Evolutionary conservation across 2,888 invertebrate genomes (phyloP).

Genomic region (Parnassius smintheus): DNA sequence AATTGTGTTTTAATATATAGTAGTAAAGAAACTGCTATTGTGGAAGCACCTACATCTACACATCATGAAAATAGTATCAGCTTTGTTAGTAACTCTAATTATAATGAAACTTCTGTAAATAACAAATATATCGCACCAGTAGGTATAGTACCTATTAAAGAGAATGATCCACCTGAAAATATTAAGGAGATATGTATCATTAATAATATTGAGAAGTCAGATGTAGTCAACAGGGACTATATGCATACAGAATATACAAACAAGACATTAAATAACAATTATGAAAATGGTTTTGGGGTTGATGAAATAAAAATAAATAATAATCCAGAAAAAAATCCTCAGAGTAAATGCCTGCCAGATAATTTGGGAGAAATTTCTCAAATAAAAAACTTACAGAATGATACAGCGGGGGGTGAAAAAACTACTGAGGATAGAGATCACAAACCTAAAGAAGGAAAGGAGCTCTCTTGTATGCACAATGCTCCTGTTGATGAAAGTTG

Average conservation of each 20-base stretch:
- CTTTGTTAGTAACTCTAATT: neutral
- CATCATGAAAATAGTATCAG: conserved; percentile 1
- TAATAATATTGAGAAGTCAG: too few species aligned
- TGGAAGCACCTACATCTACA: neutral
- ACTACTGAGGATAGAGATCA: neutral
- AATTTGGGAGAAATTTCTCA: neutral
- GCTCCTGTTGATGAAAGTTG: neutral
- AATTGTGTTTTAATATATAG: neutral
- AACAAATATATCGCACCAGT: neutral
- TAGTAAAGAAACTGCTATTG: neutral
- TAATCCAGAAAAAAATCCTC: conserved; percentile 1
- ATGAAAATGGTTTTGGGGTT: too few species aligned
- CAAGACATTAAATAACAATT: neutral
- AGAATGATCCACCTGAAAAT: neutral
- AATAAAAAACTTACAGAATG: neutral
- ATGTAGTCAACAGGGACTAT: too few species aligned
- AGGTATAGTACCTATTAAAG: conserved; percentile 11
- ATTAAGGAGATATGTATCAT: too few species aligned
- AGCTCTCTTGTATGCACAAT: neutral
- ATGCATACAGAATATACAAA: neutral
- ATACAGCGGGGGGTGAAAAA: neutral
- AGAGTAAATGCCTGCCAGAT: neutral
- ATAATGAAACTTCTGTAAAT: conserved; percentile 5
- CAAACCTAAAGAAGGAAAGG: neutral
- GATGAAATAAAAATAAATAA: neutral